Base-by-base conservation (phyloP, 2,797 vertebrate species). In the Sebastes itinus region DNA sequence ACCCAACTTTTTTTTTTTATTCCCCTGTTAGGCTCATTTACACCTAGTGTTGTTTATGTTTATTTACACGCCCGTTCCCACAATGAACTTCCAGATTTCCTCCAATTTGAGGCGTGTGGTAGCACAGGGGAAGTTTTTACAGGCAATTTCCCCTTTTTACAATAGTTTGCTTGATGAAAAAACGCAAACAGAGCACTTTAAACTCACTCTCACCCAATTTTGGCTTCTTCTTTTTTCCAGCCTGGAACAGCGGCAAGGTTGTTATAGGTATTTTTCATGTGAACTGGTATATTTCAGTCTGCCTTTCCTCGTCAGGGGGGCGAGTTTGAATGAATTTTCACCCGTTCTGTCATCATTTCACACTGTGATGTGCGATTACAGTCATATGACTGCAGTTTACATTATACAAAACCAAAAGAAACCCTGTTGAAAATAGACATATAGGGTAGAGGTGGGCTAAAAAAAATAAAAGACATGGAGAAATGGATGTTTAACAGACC, bases 1-100 rank as follows among this genome's bases (percentile, higher is more conserved):
- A 78, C 76, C 25, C 70, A 9, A 75, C 61, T 27, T 33, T 67
- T 25, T 69, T 9, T 46, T 46, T 46, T 49, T 12, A 38, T 63
- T 69, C 35, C 74, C 78, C 79, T 32, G 65, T 84, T 90, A 62
- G 78, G 71, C 73, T 89, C 83, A 25, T 93, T 94, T 90, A 86
- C 90, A 92, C 91, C 91, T 87, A 38, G 73, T 58, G 70, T 80
- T 92, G 87, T 93, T 92, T 85, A 73, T 87, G 69, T 94, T 92
- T 91, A 84, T 91, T 92, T 90, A 88, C 80, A 68, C 28, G 52
- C 38, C 42, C 73, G 77, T 84, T 72, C 42, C 58, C 78, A 73
- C 69, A 85, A 62, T 79, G 56, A 91, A 91, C 77, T 73, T 33
- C 75, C 75, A 81, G 68, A 76, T 82, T 89, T 78, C 78, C 70